phyloP scores from a whole-genome alignment of 1,140 invertebrate genomes.

The Bombus soroeensis region DNA sequence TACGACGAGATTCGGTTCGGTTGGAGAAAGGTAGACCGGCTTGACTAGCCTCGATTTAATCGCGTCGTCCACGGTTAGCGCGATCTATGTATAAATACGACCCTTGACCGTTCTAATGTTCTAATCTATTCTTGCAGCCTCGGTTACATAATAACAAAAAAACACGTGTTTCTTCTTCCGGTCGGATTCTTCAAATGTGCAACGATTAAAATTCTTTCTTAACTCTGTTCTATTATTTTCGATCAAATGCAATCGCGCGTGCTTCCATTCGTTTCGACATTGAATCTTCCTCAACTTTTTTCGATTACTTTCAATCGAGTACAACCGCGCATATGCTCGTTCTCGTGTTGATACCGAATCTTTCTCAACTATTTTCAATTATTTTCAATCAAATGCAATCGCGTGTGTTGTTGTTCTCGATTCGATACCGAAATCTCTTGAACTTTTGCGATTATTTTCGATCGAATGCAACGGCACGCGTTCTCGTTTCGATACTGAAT shows the following conservation, averaged over 20 bases:
- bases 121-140: background rate
- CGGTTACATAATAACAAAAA: background rate
- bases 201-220: too few relatives aligned
- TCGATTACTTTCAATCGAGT: too few relatives aligned
- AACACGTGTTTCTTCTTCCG: background rate
- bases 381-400: too few relatives aligned
- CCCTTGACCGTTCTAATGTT: background rate
- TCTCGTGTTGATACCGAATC: too few relatives aligned
- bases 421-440: background rate
- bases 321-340: too few relatives aligned
- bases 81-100: background rate
- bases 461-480: background rate
- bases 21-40: slow-evolving; percentile 48
- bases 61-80: background rate
- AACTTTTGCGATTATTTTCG: background rate
- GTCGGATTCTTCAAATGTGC: too few relatives aligned
- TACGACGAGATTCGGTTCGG: slow-evolving; percentile 20
- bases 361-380: too few relatives aligned
- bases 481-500: background rate
- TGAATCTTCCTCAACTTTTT: too few relatives aligned
- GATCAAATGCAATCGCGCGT: too few relatives aligned
- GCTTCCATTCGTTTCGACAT: too few relatives aligned
- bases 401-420: too few relatives aligned
- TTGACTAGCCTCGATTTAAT: background rate
- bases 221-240: too few relatives aligned